Evolutionary conservation across 2,888 invertebrate genomes (phyloP).

Genomic region (Meandrusa payeni): DNA sequence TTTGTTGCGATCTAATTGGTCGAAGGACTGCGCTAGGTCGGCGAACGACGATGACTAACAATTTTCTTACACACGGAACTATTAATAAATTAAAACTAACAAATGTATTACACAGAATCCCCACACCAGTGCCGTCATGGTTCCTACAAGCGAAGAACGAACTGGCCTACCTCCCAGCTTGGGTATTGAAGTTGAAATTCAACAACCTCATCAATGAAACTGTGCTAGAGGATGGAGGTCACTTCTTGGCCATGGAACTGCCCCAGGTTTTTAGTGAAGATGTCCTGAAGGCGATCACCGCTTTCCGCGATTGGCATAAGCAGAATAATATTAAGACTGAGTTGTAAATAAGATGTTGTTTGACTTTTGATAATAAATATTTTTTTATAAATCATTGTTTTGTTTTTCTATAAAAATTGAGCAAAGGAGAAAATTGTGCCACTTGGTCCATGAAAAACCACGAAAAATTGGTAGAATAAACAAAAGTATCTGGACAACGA

Average conservation of each 20-base stretch:
- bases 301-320: constrained; percentile 44
- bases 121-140: constrained; percentile 84
- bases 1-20: too few relatives aligned
- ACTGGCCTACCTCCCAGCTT: constrained; percentile 79
- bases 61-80: too few relatives aligned
- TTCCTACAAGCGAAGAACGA: constrained; percentile 87
- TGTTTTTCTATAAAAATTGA: neutral
- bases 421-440: too few relatives aligned
- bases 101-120: constrained; percentile 83
- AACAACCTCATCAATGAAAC: constrained; percentile 83
- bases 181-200: constrained; percentile 80
- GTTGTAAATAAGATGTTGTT: constrained; percentile 21
- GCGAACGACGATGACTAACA: too few relatives aligned
- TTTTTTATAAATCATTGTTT: constrained; percentile 1
- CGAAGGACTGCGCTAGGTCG: too few relatives aligned
- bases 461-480: too few relatives aligned
- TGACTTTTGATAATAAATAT: constrained; percentile 6
- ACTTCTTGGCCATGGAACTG: constrained; percentile 91
- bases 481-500: too few relatives aligned
- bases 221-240: constrained; percentile 85
- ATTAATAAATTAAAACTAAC: too few relatives aligned
- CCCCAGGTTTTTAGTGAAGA: constrained; percentile 86
- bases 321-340: constrained; percentile 30
- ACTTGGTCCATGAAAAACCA: too few relatives aligned
- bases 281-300: constrained; percentile 64